Evolutionary conservation across 2,113 vertebrate genomes (phyloP).

Genomic region (Gnathonemus echidnorhynchus): DNA sequence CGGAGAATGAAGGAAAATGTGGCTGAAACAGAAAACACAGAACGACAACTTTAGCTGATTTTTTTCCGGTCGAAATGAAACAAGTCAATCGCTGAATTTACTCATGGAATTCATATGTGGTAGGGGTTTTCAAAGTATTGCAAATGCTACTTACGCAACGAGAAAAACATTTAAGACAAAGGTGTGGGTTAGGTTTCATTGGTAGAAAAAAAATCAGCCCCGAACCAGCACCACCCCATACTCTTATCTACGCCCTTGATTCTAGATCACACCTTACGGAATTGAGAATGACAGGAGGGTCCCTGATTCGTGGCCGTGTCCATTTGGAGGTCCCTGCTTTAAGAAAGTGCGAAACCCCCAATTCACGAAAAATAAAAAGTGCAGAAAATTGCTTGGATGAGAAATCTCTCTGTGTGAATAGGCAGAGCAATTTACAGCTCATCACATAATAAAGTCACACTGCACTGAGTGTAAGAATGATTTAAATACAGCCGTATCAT

Average conservation of each 20-base stretch:
- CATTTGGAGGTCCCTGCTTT: background rate
- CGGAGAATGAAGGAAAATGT: background rate
- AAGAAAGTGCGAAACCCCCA: too few relatives aligned
- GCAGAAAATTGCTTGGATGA: background rate
- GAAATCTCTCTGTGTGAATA: background rate
- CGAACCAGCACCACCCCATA: background rate
- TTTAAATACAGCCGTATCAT: background rate
- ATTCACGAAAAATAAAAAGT: background rate
- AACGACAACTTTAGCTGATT: conserved; percentile 10
- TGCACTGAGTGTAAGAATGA: background rate
- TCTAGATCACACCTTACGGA: background rate
- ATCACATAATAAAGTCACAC: background rate
- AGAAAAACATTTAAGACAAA: background rate
- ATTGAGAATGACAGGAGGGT: too few relatives aligned
- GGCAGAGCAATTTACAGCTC: background rate
- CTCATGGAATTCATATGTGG: background rate
- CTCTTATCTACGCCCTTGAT: background rate
- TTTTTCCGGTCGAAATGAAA: background rate
- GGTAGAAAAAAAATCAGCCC: background rate
- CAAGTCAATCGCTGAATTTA: background rate
- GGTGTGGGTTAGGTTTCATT: background rate
- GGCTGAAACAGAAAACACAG: conserved; percentile 20
- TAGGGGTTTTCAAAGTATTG: background rate
- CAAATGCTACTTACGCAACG: background rate
- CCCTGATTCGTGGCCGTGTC: background rate